Percentiles rank a stretch among this genome's conserved stretches.
These are phyloP conservation scores for Calidris pugnax DNA, from an alignment of 2,113 vertebrate species.

Conservation along the genomic window DNA sequence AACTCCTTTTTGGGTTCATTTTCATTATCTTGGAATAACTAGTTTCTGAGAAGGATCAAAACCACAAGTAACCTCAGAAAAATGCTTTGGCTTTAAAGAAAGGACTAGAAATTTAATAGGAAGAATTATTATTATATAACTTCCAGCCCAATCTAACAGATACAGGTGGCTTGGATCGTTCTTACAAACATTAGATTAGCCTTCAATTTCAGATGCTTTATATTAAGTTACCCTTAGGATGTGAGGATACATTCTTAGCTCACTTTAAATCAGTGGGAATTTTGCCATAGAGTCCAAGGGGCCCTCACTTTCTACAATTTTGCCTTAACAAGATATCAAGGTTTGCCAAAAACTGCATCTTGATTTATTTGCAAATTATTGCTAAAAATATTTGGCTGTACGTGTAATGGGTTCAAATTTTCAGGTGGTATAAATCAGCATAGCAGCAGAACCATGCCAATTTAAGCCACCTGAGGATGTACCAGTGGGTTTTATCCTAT, in stretches of 20 bases:
- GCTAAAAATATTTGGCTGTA: constrained; percentile 6
- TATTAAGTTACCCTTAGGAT: neutral
- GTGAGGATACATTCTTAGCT: neutral
- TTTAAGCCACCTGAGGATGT: neutral
- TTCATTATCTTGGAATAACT: neutral
- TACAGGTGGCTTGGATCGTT: neutral
- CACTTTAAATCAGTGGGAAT: neutral
- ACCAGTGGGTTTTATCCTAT: neutral
- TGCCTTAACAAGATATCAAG: neutral
- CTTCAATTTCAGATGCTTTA: constrained; percentile 1
- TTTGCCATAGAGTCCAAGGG: neutral
- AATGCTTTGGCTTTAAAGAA: neutral
- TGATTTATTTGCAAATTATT: constrained; percentile 11
- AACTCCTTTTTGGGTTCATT: neutral
- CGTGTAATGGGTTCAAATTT: neutral
- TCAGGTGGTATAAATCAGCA: neutral
- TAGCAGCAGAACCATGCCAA: neutral
- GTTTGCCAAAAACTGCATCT: neutral
- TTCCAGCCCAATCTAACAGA: neutral
- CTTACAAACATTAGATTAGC: neutral
- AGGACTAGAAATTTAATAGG: neutral
- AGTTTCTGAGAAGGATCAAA: neutral
- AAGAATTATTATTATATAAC: neutral
- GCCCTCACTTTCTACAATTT: neutral
- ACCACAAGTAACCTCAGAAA: constrained; percentile 17